Base-by-base conservation (phyloP, 2,797 vertebrate species). In the Manis pentadactyla region DNA sequence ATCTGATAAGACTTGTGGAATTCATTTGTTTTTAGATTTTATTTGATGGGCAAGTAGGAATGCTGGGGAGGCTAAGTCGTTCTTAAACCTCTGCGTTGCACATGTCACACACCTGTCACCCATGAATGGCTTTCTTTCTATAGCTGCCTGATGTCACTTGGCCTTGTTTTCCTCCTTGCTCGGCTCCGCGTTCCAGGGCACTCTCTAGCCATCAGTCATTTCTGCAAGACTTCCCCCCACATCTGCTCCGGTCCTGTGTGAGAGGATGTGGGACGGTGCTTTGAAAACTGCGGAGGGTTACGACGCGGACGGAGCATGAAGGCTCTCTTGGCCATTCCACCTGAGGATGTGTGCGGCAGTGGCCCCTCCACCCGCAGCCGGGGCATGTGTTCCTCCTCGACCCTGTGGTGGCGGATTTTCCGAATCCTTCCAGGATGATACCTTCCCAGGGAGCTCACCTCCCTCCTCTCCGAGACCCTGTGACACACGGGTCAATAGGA, bases 61-160 rank as follows among this genome's bases (percentile, higher is more conserved):
- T 61, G 92, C 34, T 91, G 23, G 55, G 84, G 51, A 68, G 42
- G 42, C 61, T 74, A 17, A 17, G 21, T 34, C 7, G 4, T 34
- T 61, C 51, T 92, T 88, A 51, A 93, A 85, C 1, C 64, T 51
- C 68, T 15, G 81, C 87, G 75, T 49, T 79, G 63, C 87, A 94
- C 89, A 90, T 94, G 95, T 53, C 89, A 46, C 77, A 39, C 66
- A 93, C 97, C 90, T 95, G 96, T 82, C 84, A 68, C 79, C 66
- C 77, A 51, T 81, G 79, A 93, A 81, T 37, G 89, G 69, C 63
- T 96, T 93, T 96, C 71, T 92, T 81, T 78, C 39, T 12, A 1
- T 27, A 63, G 63, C 37, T 66, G 64, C 71, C 73, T n/a, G 85
- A 55, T 81, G 61, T 89, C 46, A n/a, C 77, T 89, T 77, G 39